Conservation (phyloP, 2,797 vertebrate genomes). For the Oreonectes daqikongensis region DNA sequence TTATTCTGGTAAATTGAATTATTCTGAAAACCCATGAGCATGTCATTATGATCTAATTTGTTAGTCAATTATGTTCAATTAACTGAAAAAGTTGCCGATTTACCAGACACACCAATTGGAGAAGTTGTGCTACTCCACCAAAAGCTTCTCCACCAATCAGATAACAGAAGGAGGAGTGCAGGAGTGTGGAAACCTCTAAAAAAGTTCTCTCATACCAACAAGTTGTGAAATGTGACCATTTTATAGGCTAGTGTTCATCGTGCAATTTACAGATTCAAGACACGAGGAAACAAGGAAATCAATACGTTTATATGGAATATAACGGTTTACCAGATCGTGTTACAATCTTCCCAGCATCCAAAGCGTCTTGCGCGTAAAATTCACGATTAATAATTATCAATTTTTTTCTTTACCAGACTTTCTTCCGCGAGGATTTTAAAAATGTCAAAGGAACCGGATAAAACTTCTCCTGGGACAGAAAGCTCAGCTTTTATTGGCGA, state of each 20-base stretch:
- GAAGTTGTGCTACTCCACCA: background rate
- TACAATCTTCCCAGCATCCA: background rate
- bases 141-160: conserved; percentile 35
- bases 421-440: conserved; percentile 9
- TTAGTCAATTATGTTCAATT: conserved; percentile 40
- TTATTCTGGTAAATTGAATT: background rate
- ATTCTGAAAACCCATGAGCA: background rate
- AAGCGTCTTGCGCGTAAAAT: background rate
- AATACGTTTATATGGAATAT: conserved; percentile 9
- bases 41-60: conserved; percentile 17
- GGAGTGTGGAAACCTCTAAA: conserved; percentile 1
- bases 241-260: background rate
- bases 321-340: background rate
- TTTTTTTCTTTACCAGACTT: background rate
- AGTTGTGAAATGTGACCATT: conserved; percentile 24
- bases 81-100: conserved; percentile 20
- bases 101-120: conserved; percentile 1
- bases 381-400: no score
- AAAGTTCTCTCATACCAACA: conserved; percentile 30
- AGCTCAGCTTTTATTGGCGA: conserved; percentile 91
- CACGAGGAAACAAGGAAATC: background rate
- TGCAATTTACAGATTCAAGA: background rate
- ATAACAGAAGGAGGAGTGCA: conserved; percentile 16
- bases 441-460: conserved; percentile 90
- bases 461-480: conserved; percentile 85